Evolutionary conservation across 2,113 vertebrate genomes (phyloP), one percentile per base, ranked within the genome.

Genomic region (Procavia capensis): DNA sequence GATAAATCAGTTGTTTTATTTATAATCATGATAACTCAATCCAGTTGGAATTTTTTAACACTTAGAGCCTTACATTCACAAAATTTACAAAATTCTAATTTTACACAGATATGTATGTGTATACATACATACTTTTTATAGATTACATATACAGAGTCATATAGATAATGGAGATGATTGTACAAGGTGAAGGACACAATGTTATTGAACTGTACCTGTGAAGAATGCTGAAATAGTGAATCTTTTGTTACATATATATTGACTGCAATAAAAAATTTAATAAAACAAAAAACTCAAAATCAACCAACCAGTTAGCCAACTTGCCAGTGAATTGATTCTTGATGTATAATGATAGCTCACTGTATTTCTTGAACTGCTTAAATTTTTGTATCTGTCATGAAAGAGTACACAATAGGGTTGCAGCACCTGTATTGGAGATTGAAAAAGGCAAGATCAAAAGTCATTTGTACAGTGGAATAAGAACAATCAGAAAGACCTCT

Each of bases 1-100:
- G 92, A 11, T 94, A 63, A 25, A 85, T 94, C n/a, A 88, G 19
- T 80, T 88, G 24, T 70, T 34, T 34, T 82, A 79, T 22, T 87
- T 68, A 68, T 84, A 88, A 66, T 70, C 45, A 88, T 66, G 19
- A 81, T 63, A 88, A 88, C 14, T 86, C 70, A 88, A 57, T 79
- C 74, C 57, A 94, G 74, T 63, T 85, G 34, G 45, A 90, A 36
- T 66, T 36, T 76, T 93, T 92, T 85, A 92, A 43, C 34, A 41
- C 36, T 64, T 82, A 76, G 16, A 75, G 85, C 9, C 25, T 72
- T 70, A 61, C 64, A 19, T 50, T 95, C 43, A 86, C 9, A 91
- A 89, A 91, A 74, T 82, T 74, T 68, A 45, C n/a, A 41, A 54
- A 93, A 94, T 95, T 82, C n/a, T 79, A 92, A 75, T 74, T 59